Base-by-base conservation (phyloP, 2,797 vertebrate genomes). In the Cyprinella venusta region DNA sequence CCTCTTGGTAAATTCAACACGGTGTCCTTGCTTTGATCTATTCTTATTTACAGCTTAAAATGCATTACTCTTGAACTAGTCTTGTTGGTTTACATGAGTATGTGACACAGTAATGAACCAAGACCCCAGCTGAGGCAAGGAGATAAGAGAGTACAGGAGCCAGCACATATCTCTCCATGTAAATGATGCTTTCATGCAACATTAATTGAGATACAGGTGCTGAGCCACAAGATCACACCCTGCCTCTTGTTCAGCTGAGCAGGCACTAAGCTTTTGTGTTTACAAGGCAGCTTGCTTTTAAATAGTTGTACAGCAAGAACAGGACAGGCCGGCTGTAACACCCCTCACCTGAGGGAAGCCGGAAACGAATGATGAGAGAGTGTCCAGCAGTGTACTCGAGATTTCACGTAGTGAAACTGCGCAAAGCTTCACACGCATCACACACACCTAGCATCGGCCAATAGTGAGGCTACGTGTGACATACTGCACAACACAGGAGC, bases 1-100 rank as follows among this genome's bases (percentile, higher is more conserved):
- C 89, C 87, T 84, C 82, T 72, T 88, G 85, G 63, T 79, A 76
- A 90, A 91, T 88, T 91, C 70, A 81, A 61, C 87, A 85, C 52
- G 48, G 83, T 86, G 61, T 83, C 83, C 84, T 79, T 56, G 63
- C 65, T 74, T 79, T 86, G 74, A 56, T 80, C 61, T 16, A 36
- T 45, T 42, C 52, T 78, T 65, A 90, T 88, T 70, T 90, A 67
- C 78, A 79, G 65, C 75, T 65, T 72, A 76, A 85, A 80, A 76
- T 70, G 63, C 84, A 84, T 86, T 63, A 59, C 74, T 82, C 69
- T 45, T 76, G 80, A n/a, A 81, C 87, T 82, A 86, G 36, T 61
- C 76, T 56, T 42, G 33, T 75, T 68, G 84, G 24, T 77, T 78
- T 19, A 63, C 76, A 69, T 63, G 80, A 63, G 65, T 63, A 36